Percentiles rank a stretch among this genome's conserved stretches.
phyloP scores from a whole-genome alignment of 92 coral and sea anemone species.

The Porites rus region DNA sequence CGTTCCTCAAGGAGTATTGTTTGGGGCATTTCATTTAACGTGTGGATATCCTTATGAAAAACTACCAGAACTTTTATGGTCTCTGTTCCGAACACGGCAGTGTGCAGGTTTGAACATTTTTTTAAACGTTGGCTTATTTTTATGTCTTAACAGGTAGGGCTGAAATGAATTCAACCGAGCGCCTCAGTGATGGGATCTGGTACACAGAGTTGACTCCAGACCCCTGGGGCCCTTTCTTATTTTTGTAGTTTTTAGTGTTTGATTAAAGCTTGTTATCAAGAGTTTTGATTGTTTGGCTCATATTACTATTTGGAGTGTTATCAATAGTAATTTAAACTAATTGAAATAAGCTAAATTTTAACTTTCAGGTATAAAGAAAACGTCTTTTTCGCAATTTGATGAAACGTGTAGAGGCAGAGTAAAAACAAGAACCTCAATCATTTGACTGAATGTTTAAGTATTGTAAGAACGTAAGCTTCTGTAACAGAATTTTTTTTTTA shows the following conservation, averaged over 20 bases:
- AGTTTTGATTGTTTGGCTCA: slow-evolving; percentile 29
- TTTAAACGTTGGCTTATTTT: slow-evolving; percentile 18
- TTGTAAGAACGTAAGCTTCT: too few species aligned
- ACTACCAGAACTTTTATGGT: too few species aligned
- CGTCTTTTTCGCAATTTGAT: background rate
- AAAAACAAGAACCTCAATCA: background rate
- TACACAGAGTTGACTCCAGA: background rate
- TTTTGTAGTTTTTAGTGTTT: background rate
- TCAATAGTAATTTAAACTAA: too few species aligned
- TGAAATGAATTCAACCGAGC: slow-evolving; percentile 19
- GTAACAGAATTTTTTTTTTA: too few species aligned
- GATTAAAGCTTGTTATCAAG: slow-evolving; percentile 10
- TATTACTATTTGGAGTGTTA: background rate
- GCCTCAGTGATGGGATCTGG: slow-evolving; percentile 36
- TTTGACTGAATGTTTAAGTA: too few species aligned
- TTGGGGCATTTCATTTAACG: background rate
- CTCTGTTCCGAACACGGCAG: too few species aligned
- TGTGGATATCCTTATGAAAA: background rate
- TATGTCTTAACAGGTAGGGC: slow-evolving; percentile 39
- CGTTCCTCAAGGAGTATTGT: too few species aligned
- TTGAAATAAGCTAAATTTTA: too few species aligned
- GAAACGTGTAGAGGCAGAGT: background rate
- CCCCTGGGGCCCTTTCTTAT: background rate
- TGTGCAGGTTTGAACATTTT: background rate
- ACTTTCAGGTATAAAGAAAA: too few species aligned